Conservation (phyloP, 30 jellyfish, hydroid and myxozoan species). For the Hydractinia symbiolongicarpus region DNA sequence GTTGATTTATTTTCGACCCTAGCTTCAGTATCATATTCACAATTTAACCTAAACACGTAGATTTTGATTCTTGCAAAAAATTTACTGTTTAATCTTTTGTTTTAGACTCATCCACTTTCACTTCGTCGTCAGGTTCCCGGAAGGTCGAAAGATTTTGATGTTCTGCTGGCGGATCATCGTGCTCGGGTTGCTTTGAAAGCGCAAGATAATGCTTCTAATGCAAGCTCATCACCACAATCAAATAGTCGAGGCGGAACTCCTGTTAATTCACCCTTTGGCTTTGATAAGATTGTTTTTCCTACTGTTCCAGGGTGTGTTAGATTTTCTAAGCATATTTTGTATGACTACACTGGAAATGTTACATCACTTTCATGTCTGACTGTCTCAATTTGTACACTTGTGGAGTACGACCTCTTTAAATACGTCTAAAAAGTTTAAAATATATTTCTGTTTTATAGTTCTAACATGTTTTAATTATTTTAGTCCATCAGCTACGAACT, state of each 20-base stretch:
- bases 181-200: slow-evolving; percentile 35
- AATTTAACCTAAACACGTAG: too few relatives aligned
- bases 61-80: background rate
- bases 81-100: background rate
- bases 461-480: background rate
- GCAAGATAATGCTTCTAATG: slow-evolving; percentile 26
- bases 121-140: slow-evolving; percentile 83
- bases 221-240: slow-evolving; percentile 18
- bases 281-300: slow-evolving; percentile 4
- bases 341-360: background rate
- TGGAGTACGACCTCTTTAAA: too few relatives aligned
- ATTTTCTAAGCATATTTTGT: background rate
- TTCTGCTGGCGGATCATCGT: slow-evolving; percentile 78
- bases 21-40: too few relatives aligned
- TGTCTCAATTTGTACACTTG: too few relatives aligned
- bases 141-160: slow-evolving; percentile 75
- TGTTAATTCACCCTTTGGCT: slow-evolving; percentile 18
- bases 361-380: background rate
- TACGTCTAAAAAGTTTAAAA: too few relatives aligned
- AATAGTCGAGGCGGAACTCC: slow-evolving; percentile 19
- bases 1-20: too few relatives aligned
- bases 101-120: slow-evolving; percentile 80
- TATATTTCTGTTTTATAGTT: background rate
- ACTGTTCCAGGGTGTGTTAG: background rate
- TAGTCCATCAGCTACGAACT: background rate